Evolutionary conservation across 2,797 vertebrate genomes (phyloP).

Genomic region (Platyrinchus mystaceus): DNA sequence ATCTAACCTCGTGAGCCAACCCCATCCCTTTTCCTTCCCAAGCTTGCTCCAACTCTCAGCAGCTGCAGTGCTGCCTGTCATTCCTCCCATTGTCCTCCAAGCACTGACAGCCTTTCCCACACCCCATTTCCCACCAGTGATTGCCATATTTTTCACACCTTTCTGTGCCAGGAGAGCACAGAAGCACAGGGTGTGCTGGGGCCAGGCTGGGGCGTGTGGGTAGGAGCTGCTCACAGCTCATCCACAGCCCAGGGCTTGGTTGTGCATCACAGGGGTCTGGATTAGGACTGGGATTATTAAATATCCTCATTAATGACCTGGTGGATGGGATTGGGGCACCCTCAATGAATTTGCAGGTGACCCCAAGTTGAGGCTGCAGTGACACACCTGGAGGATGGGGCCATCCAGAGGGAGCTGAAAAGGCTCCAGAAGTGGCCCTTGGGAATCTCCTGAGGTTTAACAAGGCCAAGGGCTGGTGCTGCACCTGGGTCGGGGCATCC

Average conservation of each 20-base stretch:
- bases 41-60: background rate
- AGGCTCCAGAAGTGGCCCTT: background rate
- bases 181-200: background rate
- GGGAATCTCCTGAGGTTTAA: background rate
- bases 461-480: background rate
- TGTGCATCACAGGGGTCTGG: background rate
- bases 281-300: background rate
- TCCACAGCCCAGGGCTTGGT: background rate
- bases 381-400: background rate
- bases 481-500: background rate
- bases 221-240: background rate
- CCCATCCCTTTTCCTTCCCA: background rate
- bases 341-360: background rate
- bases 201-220: background rate
- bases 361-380: background rate
- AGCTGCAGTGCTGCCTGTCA: background rate
- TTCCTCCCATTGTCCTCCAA: background rate
- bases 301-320: background rate
- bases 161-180: background rate
- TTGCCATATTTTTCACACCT: accelerated
- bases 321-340: background rate
- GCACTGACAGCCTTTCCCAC: background rate
- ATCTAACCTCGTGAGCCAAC: background rate
- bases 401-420: background rate
- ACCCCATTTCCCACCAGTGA: background rate